Percentiles rank a stretch among this genome's conserved stretches.
These are phyloP conservation scores for Glyphotaelius pellucidus DNA, from an alignment of 2,888 invertebrate species.

Conservation along the genomic window DNA sequence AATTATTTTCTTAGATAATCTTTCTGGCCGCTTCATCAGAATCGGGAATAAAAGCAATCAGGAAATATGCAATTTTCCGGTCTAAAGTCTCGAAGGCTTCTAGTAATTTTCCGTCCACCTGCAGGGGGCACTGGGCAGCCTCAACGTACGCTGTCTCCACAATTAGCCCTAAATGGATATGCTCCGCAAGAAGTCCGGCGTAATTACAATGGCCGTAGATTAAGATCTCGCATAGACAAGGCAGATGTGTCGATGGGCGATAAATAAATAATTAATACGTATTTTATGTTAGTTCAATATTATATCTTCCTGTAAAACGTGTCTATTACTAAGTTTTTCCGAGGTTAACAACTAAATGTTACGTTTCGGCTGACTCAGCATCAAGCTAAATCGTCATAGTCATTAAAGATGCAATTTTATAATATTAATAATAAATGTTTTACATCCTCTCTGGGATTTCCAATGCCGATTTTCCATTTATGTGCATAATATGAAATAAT, in stretches of 20 bases:
- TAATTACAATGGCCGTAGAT: conserved; percentile 26
- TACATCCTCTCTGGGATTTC: too few species aligned
- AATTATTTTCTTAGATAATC: not conserved
- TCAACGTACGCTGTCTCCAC: not conserved
- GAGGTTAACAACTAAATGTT: not conserved
- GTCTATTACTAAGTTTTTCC: not conserved
- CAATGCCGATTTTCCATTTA: too few species aligned
- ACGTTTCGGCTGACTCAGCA: not conserved
- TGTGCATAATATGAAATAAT: too few species aligned
- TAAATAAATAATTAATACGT: not conserved
- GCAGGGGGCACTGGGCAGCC: not conserved
- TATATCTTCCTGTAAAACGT: not conserved
- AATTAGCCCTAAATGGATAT: conserved; percentile 30
- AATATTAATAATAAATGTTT: too few species aligned
- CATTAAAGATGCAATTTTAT: not conserved
- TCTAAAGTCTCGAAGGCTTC: not conserved
- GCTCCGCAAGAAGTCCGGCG: conserved; percentile 3
- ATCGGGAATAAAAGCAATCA: not conserved
- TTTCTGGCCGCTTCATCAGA: not conserved
- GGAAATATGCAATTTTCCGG: not conserved
- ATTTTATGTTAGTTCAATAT: too few species aligned
- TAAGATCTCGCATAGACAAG: conserved; percentile 36
- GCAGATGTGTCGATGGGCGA: not conserved
- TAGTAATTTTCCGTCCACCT: conserved; percentile 10
- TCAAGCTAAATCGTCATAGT: not conserved